A percentile compares a stretch with the other conserved stretches of the same genome.
These are phyloP conservation scores for Neopelma chrysocephalum DNA, from an alignment of 2,797 vertebrate species.

Conservation along the genomic window DNA sequence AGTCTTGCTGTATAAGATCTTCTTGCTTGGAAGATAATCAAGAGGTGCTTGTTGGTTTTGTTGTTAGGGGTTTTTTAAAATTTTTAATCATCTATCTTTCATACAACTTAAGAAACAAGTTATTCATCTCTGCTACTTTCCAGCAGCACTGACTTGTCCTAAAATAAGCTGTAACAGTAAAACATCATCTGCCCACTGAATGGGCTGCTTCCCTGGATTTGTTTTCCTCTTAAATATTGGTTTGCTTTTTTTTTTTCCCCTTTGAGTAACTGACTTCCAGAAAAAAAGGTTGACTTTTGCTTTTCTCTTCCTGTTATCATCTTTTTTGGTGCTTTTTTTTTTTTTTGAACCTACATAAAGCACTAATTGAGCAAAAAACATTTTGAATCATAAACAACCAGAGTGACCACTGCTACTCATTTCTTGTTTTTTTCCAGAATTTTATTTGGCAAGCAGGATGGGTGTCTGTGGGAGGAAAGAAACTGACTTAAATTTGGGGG, in stretches of 20 bases:
- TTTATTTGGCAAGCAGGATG: constrained; percentile 53
- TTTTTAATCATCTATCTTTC: neutral
- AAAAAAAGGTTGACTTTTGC: neutral
- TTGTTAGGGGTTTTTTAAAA: neutral
- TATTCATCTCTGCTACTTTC: neutral
- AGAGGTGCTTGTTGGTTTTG: neutral
- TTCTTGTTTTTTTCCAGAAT: constrained; percentile 61
- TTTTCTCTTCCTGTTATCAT: constrained; percentile 1
- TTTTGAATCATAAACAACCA: constrained; percentile 23
- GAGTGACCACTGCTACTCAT: neutral
- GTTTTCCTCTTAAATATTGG: constrained; percentile 21
- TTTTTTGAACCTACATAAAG: neutral
- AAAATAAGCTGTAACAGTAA: neutral
- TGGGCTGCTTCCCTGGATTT: neutral
- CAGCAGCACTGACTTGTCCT: neutral
- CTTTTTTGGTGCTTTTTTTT: neutral
- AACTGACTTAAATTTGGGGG: constrained; percentile 47
- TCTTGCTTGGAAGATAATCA: neutral
- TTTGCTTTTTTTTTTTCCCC: neutral
- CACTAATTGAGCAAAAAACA: constrained; percentile 15
- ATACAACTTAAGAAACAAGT: neutral
- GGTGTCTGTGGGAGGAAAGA: constrained; percentile 54
- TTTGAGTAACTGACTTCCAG: constrained; percentile 13
- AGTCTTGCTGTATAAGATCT: neutral
- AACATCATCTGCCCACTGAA: neutral